These are phyloP conservation scores for Apteryx owenii DNA, from an alignment of 2,113 vertebrate genomes.

Conservation along the genomic window DNA sequence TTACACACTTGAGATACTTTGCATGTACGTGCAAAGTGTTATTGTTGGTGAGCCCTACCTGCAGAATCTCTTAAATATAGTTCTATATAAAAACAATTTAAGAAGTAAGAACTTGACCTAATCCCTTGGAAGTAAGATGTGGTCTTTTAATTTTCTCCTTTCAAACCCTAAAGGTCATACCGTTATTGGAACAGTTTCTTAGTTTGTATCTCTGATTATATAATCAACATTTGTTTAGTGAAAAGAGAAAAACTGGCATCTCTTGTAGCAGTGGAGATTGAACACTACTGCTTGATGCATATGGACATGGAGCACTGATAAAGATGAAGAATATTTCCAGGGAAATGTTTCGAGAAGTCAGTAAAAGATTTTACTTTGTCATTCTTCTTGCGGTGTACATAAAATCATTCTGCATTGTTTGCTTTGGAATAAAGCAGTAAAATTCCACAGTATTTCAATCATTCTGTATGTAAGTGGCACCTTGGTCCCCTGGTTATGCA, in stretches of 20 bases:
- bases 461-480: not conserved
- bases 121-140: not conserved
- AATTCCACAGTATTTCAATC: not conserved
- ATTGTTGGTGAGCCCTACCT: not conserved
- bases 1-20: not conserved
- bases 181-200: not conserved
- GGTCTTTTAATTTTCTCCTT: not conserved
- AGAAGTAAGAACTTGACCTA: not conserved
- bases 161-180: not conserved
- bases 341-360: not conserved
- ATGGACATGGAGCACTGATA: not conserved
- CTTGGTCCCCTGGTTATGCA: not conserved
- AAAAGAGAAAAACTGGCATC: not conserved
- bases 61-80: not conserved
- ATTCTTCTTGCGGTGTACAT: not conserved
- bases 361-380: not conserved
- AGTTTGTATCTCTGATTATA: not conserved
- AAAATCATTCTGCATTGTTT: not conserved
- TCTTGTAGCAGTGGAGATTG: not conserved
- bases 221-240: not conserved
- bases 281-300: not conserved
- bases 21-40: not conserved
- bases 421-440: not conserved
- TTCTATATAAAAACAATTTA: not conserved
- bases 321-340: not conserved